phyloP scores from a whole-genome alignment of 2,113 vertebrate genomes.

The Syngnathus floridae region DNA sequence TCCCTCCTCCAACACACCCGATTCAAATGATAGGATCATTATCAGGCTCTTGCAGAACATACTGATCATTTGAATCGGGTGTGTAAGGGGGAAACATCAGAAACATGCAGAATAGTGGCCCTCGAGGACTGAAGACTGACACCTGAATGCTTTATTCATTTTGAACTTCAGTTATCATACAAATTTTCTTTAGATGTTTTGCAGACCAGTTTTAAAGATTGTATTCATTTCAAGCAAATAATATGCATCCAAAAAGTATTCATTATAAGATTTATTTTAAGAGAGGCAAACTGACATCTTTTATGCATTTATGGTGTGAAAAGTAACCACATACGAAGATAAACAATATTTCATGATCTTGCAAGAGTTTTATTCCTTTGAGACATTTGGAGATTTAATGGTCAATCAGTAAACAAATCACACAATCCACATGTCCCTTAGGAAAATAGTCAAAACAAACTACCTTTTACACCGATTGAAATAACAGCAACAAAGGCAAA shows the following conservation, averaged over 20 bases:
- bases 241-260: constrained; percentile 1
- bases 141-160: background rate
- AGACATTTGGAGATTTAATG: constrained; percentile 59
- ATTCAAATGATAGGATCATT: too few species aligned
- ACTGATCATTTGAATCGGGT: too few species aligned
- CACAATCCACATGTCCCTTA: constrained; percentile 64
- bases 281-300: constrained; percentile 10
- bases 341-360: constrained; percentile 26
- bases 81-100: too few species aligned
- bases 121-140: too few species aligned
- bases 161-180: constrained; percentile 5
- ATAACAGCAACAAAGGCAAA: constrained; percentile 71
- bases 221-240: background rate
- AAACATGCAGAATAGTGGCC: too few species aligned
- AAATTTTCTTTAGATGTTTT: constrained; percentile 11
- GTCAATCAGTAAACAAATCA: constrained; percentile 66
- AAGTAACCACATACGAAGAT: constrained; percentile 14
- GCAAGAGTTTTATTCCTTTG: constrained; percentile 46
- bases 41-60: too few species aligned
- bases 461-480: constrained; percentile 70
- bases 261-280: background rate
- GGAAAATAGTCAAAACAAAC: constrained; percentile 67
- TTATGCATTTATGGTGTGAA: constrained; percentile 24
- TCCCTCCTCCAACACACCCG: too few species aligned
- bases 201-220: constrained; percentile 10